These are phyloP conservation scores for Mus minutoides DNA, from an alignment of 2,797 vertebrate genomes.

Conservation along the genomic window DNA sequence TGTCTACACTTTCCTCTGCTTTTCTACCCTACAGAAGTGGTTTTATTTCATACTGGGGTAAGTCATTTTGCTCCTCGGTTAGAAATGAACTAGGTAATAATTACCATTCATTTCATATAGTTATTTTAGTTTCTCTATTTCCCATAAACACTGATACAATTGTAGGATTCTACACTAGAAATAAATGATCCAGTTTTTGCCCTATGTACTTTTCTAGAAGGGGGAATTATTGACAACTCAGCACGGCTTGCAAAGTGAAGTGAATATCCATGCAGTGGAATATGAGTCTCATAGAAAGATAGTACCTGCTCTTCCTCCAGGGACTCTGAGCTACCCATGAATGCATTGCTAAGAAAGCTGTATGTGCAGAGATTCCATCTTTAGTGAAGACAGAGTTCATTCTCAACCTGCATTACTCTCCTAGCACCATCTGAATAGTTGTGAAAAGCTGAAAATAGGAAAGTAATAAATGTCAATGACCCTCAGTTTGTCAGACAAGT, in stretches of 20 bases:
- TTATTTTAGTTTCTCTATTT: background rate
- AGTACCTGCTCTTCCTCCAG: background rate
- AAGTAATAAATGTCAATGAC: conserved; percentile 46
- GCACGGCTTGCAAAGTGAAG: background rate
- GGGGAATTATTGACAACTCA: background rate
- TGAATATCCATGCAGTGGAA: background rate
- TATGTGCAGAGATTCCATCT: background rate
- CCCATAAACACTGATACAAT: background rate
- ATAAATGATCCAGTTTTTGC: background rate
- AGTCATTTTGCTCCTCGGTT: background rate
- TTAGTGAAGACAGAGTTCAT: background rate
- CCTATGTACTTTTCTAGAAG: background rate
- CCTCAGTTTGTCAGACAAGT: background rate
- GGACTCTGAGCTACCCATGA: background rate
- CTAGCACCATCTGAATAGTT: background rate
- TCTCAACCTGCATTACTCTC: background rate
- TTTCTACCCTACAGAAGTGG: background rate
- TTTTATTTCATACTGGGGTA: background rate
- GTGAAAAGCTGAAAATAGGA: background rate
- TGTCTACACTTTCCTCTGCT: background rate
- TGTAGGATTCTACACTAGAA: background rate
- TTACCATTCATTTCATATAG: background rate
- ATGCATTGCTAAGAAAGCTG: background rate
- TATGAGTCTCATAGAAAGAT: background rate
- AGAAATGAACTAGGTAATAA: background rate